phyloP scores from a whole-genome alignment of 2,888 invertebrate species.

The Callosobruchus maculatus region DNA sequence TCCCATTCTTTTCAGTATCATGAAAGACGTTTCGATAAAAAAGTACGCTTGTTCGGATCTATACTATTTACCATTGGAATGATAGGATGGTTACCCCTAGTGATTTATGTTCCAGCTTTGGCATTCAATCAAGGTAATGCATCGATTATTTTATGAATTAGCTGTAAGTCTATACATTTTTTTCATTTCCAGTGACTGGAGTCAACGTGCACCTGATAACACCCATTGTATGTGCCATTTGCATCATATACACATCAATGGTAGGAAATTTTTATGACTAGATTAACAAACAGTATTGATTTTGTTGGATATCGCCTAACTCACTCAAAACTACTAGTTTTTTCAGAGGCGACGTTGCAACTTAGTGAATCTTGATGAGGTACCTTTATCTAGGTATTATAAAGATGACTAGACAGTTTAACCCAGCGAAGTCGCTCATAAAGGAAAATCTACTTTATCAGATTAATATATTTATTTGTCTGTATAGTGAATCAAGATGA shows the following conservation, averaged over 20 bases:
- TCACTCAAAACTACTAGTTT: too few relatives aligned
- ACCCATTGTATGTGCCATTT: conserved; percentile 76
- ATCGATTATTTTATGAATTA: background rate
- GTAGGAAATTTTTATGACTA: conserved; percentile 11
- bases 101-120: conserved; percentile 32
- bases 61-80: conserved; percentile 25
- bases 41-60: conserved; percentile 28
- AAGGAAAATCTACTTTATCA: too few relatives aligned
- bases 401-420: too few relatives aligned
- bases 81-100: conserved; percentile 63
- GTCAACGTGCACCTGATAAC: conserved; percentile 77
- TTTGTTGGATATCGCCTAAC: too few relatives aligned
- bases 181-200: conserved; percentile 68
- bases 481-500: too few relatives aligned
- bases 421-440: too few relatives aligned
- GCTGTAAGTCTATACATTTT: background rate
- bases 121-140: conserved; percentile 33
- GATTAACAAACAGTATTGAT: too few relatives aligned
- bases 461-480: too few relatives aligned
- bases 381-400: too few relatives aligned
- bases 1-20: conserved; percentile 46
- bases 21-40: conserved; percentile 27
- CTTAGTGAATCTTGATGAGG: too few relatives aligned
- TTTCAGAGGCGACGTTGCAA: too few relatives aligned
- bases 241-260: conserved; percentile 70